These are phyloP conservation scores for Stictocephala bisonia DNA, from an alignment of 2,888 invertebrate species.

Conservation along the genomic window DNA sequence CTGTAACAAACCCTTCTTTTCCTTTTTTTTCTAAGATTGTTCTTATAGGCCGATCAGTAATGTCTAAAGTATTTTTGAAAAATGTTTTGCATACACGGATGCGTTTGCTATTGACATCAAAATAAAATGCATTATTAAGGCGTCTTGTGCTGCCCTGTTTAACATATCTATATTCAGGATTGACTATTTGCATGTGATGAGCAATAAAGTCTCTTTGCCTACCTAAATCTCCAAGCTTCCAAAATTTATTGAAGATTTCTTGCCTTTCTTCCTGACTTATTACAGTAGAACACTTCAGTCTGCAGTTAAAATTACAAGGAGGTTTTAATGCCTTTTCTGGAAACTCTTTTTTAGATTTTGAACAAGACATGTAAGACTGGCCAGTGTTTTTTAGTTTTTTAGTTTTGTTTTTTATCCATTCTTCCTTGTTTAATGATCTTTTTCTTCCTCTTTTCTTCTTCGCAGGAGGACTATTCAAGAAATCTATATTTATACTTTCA, in stretches of 20 bases:
- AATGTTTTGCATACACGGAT: slow-evolving; percentile 24
- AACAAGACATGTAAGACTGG: slow-evolving; percentile 2
- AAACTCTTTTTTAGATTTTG: slow-evolving; percentile 24
- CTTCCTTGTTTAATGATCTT: slow-evolving; percentile 9
- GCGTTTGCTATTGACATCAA: slow-evolving; percentile 12
- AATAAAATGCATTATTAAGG: slow-evolving; percentile 36
- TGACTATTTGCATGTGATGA: background rate
- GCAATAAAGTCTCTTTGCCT: slow-evolving; percentile 30
- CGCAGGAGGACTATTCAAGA: background rate
- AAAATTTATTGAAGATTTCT: slow-evolving; percentile 8
- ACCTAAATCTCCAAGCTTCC: slow-evolving; percentile 18
- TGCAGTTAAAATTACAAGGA: slow-evolving; percentile 13
- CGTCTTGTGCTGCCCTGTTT: slow-evolving; percentile 30
- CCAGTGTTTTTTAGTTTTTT: slow-evolving; percentile 23
- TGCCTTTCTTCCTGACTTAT: slow-evolving; percentile 17
- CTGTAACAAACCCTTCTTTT: slow-evolving; percentile 1
- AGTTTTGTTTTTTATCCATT: slow-evolving; percentile 4
- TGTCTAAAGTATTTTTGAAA: slow-evolving; percentile 22
- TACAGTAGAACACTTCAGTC: slow-evolving; percentile 7
- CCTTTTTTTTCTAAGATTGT: slow-evolving; percentile 7
- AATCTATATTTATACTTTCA: slow-evolving; percentile 28
- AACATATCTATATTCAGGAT: slow-evolving; percentile 22
- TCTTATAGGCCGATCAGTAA: slow-evolving; percentile 20
- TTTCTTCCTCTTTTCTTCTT: slow-evolving; percentile 19
- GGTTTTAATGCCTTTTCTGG: slow-evolving; percentile 19